Evolutionary conservation across 2,888 invertebrate species (phyloP).

Genomic region (Zhengitettix transpicula): DNA sequence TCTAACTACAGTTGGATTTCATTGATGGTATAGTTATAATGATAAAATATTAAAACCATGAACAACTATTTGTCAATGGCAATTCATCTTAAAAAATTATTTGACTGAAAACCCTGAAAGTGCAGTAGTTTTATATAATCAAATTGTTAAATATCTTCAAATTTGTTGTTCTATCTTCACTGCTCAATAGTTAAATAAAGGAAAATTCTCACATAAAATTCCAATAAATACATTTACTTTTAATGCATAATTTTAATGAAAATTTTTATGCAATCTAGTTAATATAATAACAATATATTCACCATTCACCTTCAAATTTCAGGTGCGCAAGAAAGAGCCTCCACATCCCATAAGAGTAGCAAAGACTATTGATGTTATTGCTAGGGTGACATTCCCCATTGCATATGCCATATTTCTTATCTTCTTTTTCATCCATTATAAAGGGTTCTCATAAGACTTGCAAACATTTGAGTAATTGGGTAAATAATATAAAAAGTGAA

Average conservation of each 20-base stretch:
- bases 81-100: no score
- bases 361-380: constrained; percentile 88
- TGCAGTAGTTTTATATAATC: no score
- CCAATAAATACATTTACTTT: not conserved
- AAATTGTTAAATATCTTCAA: no score
- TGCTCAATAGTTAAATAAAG: no score
- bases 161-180: no score
- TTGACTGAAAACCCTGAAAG: no score
- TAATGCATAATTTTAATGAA: not conserved
- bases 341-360: constrained; percentile 86
- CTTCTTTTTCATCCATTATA: constrained; percentile 91
- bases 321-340: constrained; percentile 80
- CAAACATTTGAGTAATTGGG: no score
- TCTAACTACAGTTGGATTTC: no score
- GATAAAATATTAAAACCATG: no score
- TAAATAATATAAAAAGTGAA: no score
- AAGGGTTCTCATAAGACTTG: constrained; percentile 19
- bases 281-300: not conserved
- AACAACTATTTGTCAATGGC: no score
- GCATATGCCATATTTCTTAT: constrained; percentile 86
- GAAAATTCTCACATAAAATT: not conserved
- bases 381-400: constrained; percentile 82
- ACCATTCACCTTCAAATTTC: constrained; percentile 25
- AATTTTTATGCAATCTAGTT: not conserved
- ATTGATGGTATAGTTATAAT: no score